Base-by-base conservation (phyloP, 2,113 vertebrate species). In the Paedocypris sp. region DNA sequence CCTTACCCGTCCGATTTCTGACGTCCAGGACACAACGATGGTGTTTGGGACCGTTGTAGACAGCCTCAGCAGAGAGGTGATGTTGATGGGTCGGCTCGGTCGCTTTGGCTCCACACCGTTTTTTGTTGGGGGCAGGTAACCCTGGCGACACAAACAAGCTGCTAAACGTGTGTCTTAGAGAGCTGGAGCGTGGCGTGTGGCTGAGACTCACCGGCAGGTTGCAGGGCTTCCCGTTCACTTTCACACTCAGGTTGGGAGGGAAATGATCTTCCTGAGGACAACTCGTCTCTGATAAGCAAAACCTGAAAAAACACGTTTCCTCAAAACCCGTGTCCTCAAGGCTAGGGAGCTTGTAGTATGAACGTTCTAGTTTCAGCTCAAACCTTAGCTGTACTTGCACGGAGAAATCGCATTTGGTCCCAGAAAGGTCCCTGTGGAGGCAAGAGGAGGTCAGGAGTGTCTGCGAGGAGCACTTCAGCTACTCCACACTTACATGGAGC, bases 241-340 rank as follows among this genome's bases (percentile, higher is more conserved):
- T 99, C 70, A 98, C 93, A 71, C 93, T 96, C 36, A 99, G 85
- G 77, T 98, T 99, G 36, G 92, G 92, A 70, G 95, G 95, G 77
- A 98, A 98, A 79, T 99, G 95, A 81, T 99, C 95, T 83, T 98
- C 95, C 82, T 99, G 95, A 54, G 95, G 93, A 85, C 95, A 98
- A 82, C 95, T 99, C n/a, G 93, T 99, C 86, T 99, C 95, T 69
- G 95, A 99, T 77, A 99, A 88, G 84, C 95, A 99, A 87, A 99
- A 99, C 83, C 95, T 99, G 67, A 72, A 82, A 61, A 63, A 12
- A 1, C 2, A 36, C 32, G 20, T 16, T 3, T 15, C 4, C 4
- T 12, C 4, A 22, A 43, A 43, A 43, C n/a, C n/a, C n/a, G n/a
- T n/a, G n/a, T n/a, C n/a, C n/a, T n/a, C n/a, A n/a, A n/a, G n/a